Conservation (phyloP, 2,113 vertebrate genomes). For the Empidonax traillii region DNA sequence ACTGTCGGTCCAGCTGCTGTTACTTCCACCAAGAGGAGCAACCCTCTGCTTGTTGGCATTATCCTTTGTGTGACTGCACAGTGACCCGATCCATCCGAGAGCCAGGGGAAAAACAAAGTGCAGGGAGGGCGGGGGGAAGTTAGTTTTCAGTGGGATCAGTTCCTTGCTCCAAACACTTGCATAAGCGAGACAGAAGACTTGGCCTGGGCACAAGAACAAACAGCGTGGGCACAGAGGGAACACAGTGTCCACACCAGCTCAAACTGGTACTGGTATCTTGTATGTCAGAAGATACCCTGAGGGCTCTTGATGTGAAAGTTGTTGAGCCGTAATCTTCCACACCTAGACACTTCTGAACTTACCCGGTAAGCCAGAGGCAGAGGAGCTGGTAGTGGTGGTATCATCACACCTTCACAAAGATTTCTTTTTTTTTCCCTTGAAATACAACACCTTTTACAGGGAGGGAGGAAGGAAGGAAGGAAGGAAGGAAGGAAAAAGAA, state of each 20-base stretch:
- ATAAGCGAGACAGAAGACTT: background rate
- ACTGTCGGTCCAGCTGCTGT: background rate
- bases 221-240: background rate
- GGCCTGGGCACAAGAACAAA: constrained; percentile 19
- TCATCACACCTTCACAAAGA: background rate
- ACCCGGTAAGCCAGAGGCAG: background rate
- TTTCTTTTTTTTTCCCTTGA: background rate
- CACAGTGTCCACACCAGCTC: background rate
- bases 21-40: background rate
- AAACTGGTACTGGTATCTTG: background rate
- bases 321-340: background rate
- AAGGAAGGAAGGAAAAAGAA: too few relatives aligned
- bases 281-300: background rate
- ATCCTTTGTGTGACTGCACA: background rate
- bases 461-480: background rate
- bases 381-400: background rate
- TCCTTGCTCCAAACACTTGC: background rate
- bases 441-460: background rate
- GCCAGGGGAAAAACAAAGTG: background rate
- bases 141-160: background rate
- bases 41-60: background rate
- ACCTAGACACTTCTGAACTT: background rate
- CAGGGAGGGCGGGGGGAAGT: rapidly evolving
- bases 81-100: background rate
- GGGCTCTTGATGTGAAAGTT: background rate